Conservation (phyloP, 2,113 vertebrate genomes). For the Oryzias woworae region DNA sequence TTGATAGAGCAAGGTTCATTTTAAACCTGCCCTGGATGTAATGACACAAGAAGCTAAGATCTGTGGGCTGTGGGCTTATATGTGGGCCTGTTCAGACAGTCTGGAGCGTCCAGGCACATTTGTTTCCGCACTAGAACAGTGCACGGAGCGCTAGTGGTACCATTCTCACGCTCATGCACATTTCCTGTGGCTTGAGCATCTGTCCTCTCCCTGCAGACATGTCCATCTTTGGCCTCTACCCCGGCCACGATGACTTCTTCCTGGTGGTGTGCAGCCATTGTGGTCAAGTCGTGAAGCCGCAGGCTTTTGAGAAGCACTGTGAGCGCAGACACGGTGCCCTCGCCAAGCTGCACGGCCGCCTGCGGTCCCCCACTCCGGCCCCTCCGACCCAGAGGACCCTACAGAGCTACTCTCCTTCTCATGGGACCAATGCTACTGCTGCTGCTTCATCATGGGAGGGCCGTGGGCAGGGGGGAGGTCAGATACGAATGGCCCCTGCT, state of each 20-base stretch:
- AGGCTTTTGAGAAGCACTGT: conserved; percentile 95
- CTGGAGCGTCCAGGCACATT: too few species aligned
- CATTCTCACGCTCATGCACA: too few species aligned
- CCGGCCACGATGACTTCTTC: conserved; percentile 93
- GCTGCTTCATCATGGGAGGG: conserved; percentile 66
- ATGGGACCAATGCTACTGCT: conserved; percentile 57
- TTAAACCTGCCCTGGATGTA: too few species aligned
- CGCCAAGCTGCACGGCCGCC: conserved; percentile 83
- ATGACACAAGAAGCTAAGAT: too few species aligned
- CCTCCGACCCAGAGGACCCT: conserved; percentile 80
- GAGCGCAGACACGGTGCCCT: conserved; percentile 88
- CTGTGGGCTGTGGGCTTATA: too few species aligned
- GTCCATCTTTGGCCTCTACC: conserved; percentile 94
- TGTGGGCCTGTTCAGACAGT: too few species aligned
- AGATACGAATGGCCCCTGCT: conserved; percentile 74
- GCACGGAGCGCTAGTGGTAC: too few species aligned
- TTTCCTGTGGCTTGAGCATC: too few species aligned
- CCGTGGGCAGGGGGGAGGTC: conserved; percentile 63
- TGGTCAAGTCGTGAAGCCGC: conserved; percentile 93
- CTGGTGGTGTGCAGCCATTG: conserved; percentile 95
- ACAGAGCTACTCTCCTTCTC: conserved; percentile 79
- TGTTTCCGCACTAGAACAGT: too few species aligned
- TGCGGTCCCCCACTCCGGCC: conserved; percentile 74
- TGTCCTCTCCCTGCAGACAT: conserved; percentile 79
- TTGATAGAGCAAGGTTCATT: too few species aligned